These are phyloP conservation scores for Pteria penguin DNA, from an alignment of 2,888 invertebrate genomes.

Conservation along the genomic window DNA sequence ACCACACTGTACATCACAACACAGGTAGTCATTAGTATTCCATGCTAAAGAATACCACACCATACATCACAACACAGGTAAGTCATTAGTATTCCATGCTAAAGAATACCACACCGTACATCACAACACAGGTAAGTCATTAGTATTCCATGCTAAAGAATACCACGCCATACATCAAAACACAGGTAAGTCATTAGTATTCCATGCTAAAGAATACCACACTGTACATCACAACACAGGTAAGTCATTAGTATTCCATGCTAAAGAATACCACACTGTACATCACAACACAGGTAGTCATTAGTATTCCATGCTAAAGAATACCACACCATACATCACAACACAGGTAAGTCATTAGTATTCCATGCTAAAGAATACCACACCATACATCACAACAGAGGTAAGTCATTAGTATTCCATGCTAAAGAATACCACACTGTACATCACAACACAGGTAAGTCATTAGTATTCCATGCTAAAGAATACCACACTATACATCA, in stretches of 20 bases:
- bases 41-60: constrained; percentile 6
- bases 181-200: neutral
- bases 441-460: constrained; percentile 51
- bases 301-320: too few relatives aligned
- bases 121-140: constrained; percentile 75
- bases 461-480: constrained; percentile 37
- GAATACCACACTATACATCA: constrained; percentile 77
- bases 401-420: constrained; percentile 53
- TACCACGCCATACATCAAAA: neutral
- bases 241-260: too few relatives aligned
- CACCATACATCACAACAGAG: constrained; percentile 78
- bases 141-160: neutral
- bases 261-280: neutral
- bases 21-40: too few relatives aligned
- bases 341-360: constrained; percentile 5
- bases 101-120: constrained; percentile 75
- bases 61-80: constrained; percentile 57
- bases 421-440: constrained; percentile 41
- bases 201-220: constrained; percentile 77
- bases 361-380: constrained; percentile 71
- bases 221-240: constrained; percentile 78
- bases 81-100: neutral
- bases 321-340: constrained; percentile 2
- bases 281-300: constrained; percentile 17
- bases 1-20: constrained; percentile 78